Conservation (phyloP, 2,113 vertebrate species). For the Dasyurus viverrinus region DNA sequence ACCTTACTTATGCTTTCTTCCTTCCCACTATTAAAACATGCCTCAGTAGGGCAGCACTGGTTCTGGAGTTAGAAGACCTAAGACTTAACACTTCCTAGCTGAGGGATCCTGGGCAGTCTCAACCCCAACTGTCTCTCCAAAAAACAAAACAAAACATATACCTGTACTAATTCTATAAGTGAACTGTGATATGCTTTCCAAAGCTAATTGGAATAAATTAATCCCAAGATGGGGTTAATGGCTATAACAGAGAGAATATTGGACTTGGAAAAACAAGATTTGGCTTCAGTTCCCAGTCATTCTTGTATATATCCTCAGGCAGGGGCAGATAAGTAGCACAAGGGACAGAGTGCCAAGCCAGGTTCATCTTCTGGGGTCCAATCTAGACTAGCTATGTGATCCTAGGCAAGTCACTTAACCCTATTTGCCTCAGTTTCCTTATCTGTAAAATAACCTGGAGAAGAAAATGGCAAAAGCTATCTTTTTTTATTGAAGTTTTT, state of each 20-base stretch:
- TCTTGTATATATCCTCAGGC: not conserved
- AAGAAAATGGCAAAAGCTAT: not conserved
- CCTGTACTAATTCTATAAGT: not conserved
- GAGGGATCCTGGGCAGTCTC: too few relatives aligned
- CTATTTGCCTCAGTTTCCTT: not conserved
- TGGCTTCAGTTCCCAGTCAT: not conserved
- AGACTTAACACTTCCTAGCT: too few relatives aligned
- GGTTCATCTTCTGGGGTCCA: not conserved
- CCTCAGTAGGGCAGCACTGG: too few relatives aligned
- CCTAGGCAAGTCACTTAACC: not conserved
- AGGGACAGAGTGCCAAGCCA: not conserved
- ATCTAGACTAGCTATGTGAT: not conserved
- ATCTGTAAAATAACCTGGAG: not conserved
- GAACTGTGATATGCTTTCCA: not conserved
- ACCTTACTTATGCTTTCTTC: not conserved
- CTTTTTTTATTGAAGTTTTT: too few relatives aligned
- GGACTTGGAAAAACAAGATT: not conserved
- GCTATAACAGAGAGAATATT: not conserved
- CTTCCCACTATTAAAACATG: not conserved
- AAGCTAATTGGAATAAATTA: not conserved
- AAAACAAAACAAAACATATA: too few relatives aligned
- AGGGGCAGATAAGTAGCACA: not conserved
- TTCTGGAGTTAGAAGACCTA: too few relatives aligned
- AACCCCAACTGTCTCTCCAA: too few relatives aligned
- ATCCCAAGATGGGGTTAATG: not conserved